phyloP scores from a whole-genome alignment of 2,113 vertebrate genomes.

The Neopipo cinnamomea region DNA sequence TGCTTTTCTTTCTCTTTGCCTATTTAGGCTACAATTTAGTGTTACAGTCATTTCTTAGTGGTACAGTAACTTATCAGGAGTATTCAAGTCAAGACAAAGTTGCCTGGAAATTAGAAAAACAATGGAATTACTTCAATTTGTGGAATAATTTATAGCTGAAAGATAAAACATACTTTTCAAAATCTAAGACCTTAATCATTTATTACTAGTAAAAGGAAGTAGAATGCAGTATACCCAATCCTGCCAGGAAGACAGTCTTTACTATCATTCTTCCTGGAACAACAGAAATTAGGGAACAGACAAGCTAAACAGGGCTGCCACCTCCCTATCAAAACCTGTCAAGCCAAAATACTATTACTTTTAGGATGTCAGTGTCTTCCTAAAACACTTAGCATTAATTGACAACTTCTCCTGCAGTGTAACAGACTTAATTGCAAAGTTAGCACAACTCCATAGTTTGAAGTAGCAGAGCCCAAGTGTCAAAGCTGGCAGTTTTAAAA shows the following conservation, averaged over 20 bases:
- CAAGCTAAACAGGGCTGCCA: conserved; percentile 67
- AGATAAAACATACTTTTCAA: background rate
- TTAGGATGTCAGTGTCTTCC: conserved; percentile 58
- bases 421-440: conserved; percentile 64
- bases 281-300: conserved; percentile 59
- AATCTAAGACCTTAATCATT: background rate
- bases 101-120: background rate
- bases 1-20: background rate
- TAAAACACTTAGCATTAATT: conserved; percentile 63
- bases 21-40: background rate
- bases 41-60: background rate
- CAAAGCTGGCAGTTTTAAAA: conserved; percentile 51
- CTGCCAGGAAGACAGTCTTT: conserved; percentile 23
- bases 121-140: background rate
- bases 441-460: conserved; percentile 19
- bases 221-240: background rate
- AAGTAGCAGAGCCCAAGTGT: conserved; percentile 34
- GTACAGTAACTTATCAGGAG: background rate
- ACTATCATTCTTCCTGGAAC: conserved; percentile 9
- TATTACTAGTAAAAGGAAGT: background rate
- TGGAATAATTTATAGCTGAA: background rate
- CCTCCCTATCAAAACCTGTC: conserved; percentile 69
- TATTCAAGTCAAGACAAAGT: background rate
- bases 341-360: conserved; percentile 64
- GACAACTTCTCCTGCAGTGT: conserved; percentile 30